These are phyloP conservation scores for Indri indri DNA, from an alignment of 2,113 vertebrate species.

Conservation along the genomic window DNA sequence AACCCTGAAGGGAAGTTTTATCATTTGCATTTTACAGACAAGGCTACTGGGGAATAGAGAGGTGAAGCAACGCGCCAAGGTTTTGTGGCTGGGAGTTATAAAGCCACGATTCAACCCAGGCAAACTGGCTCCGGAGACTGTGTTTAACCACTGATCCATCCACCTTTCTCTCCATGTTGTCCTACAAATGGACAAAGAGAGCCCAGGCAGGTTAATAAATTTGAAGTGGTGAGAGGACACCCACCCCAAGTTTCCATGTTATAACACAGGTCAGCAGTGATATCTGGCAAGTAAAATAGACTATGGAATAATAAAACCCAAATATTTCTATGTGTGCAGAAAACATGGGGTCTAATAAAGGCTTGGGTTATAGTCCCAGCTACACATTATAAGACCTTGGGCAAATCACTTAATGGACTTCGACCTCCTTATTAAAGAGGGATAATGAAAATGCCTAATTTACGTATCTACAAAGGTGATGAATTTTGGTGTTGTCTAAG, in stretches of 20 bases:
- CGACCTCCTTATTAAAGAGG: background rate
- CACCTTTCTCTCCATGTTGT: background rate
- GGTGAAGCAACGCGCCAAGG: background rate
- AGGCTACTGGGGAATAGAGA: background rate
- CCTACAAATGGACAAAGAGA: background rate
- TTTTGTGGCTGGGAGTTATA: background rate
- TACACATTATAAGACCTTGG: background rate
- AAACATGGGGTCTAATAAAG: background rate
- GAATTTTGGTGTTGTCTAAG: background rate
- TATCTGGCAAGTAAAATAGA: background rate
- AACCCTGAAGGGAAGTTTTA: background rate
- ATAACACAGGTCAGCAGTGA: background rate
- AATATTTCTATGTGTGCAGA: background rate
- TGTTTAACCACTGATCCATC: background rate
- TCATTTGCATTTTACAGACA: background rate
- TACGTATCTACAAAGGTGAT: background rate
- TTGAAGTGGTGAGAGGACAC: too few species aligned
- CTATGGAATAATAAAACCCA: background rate
- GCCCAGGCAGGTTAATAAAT: background rate
- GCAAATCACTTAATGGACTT: background rate
- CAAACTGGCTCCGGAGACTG: background rate
- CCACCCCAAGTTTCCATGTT: background rate
- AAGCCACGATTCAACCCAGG: background rate
- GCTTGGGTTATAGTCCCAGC: background rate
- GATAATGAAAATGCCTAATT: background rate